Conservation (phyloP, 2,797 vertebrate genomes). For the Ambastaia sidthimunki region DNA sequence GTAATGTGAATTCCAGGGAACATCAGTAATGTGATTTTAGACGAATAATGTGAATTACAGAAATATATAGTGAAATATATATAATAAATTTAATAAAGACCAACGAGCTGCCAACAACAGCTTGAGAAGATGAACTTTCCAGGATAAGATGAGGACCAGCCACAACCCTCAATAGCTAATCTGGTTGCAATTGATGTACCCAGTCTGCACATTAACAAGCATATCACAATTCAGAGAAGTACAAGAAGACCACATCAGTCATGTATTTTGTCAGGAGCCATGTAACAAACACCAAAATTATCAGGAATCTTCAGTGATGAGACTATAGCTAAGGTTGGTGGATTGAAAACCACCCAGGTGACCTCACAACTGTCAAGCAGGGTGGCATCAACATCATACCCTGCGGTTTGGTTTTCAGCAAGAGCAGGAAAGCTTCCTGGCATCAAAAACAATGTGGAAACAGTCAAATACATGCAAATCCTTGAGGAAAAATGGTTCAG, state of each 20-base stretch:
- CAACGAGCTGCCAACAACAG: background rate
- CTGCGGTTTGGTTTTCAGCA: background rate
- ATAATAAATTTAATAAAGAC: background rate
- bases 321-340: background rate
- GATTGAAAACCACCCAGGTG: background rate
- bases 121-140: background rate
- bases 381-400: background rate
- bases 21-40: constrained; percentile 4
- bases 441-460: background rate
- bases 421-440: background rate
- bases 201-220: background rate
- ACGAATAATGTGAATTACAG: no score
- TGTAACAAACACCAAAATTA: background rate
- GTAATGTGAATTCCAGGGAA: background rate
- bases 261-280: background rate
- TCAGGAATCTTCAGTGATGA: background rate
- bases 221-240: background rate
- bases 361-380: background rate
- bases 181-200: background rate
- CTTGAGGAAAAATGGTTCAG: background rate
- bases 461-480: constrained; percentile 6
- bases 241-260: background rate
- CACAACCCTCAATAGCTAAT: constrained; percentile 5
- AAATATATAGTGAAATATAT: no score
- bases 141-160: background rate